phyloP scores from a whole-genome alignment of 2,888 invertebrate species.

The Yponomeuta malinellus region DNA sequence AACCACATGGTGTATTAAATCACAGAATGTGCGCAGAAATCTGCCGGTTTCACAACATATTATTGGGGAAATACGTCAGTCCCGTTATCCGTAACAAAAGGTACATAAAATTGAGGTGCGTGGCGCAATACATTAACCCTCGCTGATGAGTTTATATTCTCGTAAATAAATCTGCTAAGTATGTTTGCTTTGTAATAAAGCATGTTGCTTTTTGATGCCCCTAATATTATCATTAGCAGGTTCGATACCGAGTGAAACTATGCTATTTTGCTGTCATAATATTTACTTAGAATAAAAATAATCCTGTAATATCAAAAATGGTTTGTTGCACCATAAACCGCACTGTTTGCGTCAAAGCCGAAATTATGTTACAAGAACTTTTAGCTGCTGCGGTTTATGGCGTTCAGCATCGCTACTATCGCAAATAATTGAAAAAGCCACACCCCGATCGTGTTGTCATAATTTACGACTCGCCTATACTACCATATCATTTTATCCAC shows the following conservation, averaged over 20 bases:
- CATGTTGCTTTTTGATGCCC: too few species aligned
- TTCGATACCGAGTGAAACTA: too few species aligned
- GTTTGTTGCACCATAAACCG: background rate
- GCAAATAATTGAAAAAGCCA: too few species aligned
- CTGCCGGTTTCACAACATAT: too few species aligned
- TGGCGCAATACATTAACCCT: background rate
- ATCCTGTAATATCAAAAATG: background rate
- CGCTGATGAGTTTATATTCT: background rate
- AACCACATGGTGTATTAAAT: too few species aligned
- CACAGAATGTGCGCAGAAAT: too few species aligned
- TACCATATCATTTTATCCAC: too few species aligned
- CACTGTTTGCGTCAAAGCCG: background rate
- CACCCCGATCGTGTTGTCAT: background rate
- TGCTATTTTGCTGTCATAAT: too few species aligned
- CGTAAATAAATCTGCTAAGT: background rate
- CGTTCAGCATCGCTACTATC: background rate
- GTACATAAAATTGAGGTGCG: background rate
- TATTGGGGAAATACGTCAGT: too few species aligned
- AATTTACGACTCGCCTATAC: background rate
- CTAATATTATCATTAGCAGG: too few species aligned
- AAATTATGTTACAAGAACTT: background rate
- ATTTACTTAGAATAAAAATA: too few species aligned
- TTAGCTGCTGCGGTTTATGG: background rate
- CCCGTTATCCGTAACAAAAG: background rate
- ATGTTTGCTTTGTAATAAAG: too few species aligned